A percentile compares a stretch with the other conserved stretches of the same genome.
These are phyloP conservation scores for Drosophila rufa DNA, from an alignment of 1,140 invertebrate species.

Conservation along the genomic window DNA sequence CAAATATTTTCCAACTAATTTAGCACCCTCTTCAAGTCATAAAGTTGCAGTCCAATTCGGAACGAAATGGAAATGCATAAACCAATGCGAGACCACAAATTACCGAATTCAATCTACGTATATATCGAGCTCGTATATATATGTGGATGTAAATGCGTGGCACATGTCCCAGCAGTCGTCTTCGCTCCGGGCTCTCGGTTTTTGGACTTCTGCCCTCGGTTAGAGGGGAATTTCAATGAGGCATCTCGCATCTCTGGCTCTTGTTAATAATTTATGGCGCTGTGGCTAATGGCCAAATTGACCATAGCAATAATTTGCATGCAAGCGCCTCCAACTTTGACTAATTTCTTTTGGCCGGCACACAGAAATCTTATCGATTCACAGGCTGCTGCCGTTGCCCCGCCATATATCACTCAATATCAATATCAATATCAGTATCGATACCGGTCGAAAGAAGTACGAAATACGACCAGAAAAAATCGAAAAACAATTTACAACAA, in stretches of 20 bases:
- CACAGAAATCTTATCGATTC: constrained; percentile 21
- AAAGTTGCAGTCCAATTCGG: constrained; percentile 29
- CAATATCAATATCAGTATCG: constrained; percentile 68
- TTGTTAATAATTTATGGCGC: constrained; percentile 73
- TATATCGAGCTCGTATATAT: constrained; percentile 15
- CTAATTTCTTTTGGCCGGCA: constrained; percentile 61
- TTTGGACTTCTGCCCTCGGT: constrained; percentile 36
- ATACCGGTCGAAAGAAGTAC: constrained; percentile 34
- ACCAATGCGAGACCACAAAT: constrained; percentile 62
- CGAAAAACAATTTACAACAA: constrained; percentile 76
- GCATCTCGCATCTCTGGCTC: constrained; percentile 48
- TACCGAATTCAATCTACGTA: constrained; percentile 60
- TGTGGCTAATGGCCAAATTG: constrained; percentile 79
- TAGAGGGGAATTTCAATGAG: constrained; percentile 73
- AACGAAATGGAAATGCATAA: constrained; percentile 60
- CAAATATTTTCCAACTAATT: constrained; percentile 64
- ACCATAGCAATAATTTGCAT: constrained; percentile 80
- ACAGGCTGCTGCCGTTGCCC: constrained; percentile 1
- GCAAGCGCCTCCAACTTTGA: constrained; percentile 66
- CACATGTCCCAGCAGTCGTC: constrained; percentile 23
- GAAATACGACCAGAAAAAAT: constrained; percentile 4
- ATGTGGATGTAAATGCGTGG: constrained; percentile 35
- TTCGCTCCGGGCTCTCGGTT: constrained; percentile 17
- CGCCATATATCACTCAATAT: constrained; percentile 72
- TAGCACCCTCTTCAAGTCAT: constrained; percentile 52